Percentiles rank a stretch among this genome's conserved stretches.
Conservation (phyloP, 2,113 vertebrate genomes). For the Gallinago media region DNA sequence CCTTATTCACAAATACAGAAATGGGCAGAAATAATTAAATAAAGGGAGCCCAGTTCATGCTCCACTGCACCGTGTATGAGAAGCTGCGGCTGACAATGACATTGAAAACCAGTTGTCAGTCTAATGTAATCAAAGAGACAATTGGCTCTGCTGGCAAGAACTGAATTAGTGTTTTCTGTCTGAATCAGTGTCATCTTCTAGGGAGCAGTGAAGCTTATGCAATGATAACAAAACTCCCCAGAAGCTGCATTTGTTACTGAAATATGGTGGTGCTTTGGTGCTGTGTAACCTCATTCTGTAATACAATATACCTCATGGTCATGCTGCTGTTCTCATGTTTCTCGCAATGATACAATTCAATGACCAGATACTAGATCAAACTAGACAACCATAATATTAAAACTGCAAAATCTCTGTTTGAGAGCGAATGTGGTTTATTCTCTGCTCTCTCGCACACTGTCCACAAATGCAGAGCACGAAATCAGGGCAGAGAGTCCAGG, state of each 20-base stretch:
- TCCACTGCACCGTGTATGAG: conserved; percentile 17
- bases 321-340: conserved; percentile 60
- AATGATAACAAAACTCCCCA: conserved; percentile 73
- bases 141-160: conserved; percentile 75
- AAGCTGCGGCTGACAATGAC: conserved; percentile 66
- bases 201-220: conserved; percentile 70
- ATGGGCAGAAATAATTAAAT: conserved; percentile 66
- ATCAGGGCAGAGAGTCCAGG: neutral
- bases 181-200: conserved; percentile 72
- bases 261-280: conserved; percentile 73
- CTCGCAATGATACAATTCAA: conserved; percentile 61
- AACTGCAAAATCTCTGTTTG: conserved; percentile 28
- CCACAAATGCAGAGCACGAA: neutral
- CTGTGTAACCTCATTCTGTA: conserved; percentile 72
- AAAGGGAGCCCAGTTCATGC: conserved; percentile 56
- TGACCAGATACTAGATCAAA: conserved; percentile 60
- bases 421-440: neutral
- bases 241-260: conserved; percentile 71
- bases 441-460: neutral
- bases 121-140: conserved; percentile 76
- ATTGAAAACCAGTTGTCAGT: conserved; percentile 77
- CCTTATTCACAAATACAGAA: conserved; percentile 17
- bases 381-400: conserved; percentile 63
- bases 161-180: conserved; percentile 75
- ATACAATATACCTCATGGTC: conserved; percentile 68